Conservation (phyloP, 1,140 invertebrate genomes). For the Magallana ariakensis region DNA sequence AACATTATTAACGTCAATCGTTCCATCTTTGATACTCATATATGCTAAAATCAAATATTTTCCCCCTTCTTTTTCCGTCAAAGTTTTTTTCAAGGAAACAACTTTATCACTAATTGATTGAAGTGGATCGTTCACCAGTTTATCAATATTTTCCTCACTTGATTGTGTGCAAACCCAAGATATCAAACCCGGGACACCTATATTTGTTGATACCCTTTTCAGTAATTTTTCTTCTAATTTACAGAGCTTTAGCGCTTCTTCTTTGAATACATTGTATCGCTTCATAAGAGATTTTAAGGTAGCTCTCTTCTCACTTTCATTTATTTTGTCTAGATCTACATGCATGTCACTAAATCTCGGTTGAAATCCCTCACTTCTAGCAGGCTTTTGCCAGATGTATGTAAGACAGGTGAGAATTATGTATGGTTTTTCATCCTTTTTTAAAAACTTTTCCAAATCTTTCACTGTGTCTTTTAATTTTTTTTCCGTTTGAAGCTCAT, state of each 20-base stretch:
- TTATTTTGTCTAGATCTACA: not conserved
- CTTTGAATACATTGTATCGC: not conserved
- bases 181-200: no score
- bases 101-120: not conserved
- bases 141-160: no score
- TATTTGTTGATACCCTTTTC: no score
- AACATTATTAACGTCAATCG: not conserved
- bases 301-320: not conserved
- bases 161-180: no score
- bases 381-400: not conserved
- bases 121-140: no score
- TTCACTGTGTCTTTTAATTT: not conserved
- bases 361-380: not conserved
- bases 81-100: not conserved
- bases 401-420: not conserved
- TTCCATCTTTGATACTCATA: not conserved
- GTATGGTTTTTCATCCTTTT: not conserved
- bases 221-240: no score
- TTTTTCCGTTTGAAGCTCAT: not conserved
- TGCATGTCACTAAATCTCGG: not conserved
- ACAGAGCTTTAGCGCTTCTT: no score
- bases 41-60: not conserved
- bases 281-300: not conserved
- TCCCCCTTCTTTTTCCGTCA: not conserved
- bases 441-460: not conserved